Conservation (phyloP, 2,113 vertebrate species). For the Pao palembangensis region DNA sequence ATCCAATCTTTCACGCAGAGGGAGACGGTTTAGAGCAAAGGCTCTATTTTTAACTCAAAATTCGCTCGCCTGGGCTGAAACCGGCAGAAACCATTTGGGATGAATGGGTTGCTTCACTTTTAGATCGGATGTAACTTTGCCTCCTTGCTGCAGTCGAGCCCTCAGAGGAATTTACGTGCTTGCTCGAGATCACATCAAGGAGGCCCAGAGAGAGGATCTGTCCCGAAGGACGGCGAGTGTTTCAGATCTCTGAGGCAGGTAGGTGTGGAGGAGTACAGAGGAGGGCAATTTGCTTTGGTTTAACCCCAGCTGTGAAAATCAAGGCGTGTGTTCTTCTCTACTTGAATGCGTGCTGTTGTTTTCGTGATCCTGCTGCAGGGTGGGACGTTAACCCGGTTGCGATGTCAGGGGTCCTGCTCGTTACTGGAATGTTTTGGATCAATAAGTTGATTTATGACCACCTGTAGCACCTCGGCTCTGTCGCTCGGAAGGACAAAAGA, state of each 20-base stretch:
- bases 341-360: not conserved
- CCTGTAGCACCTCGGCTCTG: not conserved
- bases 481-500: conserved; percentile 48
- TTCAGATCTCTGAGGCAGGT: conserved; percentile 39
- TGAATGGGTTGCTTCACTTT: conserved; percentile 36
- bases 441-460: too few species aligned
- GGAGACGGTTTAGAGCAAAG: conserved; percentile 11
- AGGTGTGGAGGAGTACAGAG: conserved; percentile 27
- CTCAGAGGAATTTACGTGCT: conserved; percentile 30
- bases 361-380: too few species aligned
- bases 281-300: conserved; percentile 31
- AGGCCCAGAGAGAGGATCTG: conserved; percentile 25
- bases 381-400: too few species aligned
- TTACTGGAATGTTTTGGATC: too few species aligned
- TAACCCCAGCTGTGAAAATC: not conserved
- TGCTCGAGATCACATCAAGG: conserved; percentile 46
- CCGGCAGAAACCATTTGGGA: conserved; percentile 8
- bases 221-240: conserved; percentile 13
- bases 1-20: conserved; percentile 10
- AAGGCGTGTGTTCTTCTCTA: conserved; percentile 2
- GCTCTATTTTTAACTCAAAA: conserved; percentile 43
- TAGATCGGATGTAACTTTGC: conserved; percentile 37
- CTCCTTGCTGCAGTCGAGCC: conserved; percentile 12
- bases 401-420: too few species aligned
- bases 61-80: conserved; percentile 24